Conservation (phyloP, 2,888 invertebrate genomes). For the Sabatieria punctata region DNA sequence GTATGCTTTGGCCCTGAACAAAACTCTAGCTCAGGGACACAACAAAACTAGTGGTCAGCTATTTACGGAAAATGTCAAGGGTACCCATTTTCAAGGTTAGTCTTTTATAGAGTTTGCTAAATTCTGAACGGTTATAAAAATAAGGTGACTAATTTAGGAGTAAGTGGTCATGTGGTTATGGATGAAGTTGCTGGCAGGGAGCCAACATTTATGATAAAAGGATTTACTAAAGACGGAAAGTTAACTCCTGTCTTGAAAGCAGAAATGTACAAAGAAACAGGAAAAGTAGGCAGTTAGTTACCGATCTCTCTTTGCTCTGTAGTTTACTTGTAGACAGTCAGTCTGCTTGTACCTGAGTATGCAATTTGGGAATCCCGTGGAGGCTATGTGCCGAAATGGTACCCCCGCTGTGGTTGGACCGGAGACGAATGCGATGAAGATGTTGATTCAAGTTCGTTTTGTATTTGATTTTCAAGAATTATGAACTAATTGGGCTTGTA, state of each 20-base stretch:
- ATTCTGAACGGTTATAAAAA: neutral
- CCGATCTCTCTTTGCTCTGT: neutral
- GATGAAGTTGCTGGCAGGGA: slow-evolving; percentile 3
- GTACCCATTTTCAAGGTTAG: neutral
- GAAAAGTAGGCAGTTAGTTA: neutral
- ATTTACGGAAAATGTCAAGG: neutral
- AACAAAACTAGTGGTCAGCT: neutral
- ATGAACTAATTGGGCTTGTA: too few relatives aligned
- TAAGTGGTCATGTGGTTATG: slow-evolving; percentile 7
- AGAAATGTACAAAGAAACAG: slow-evolving; percentile 5
- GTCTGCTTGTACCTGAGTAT: neutral
- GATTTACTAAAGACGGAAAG: slow-evolving; percentile 4
- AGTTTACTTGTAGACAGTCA: neutral
- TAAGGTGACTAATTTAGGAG: neutral
- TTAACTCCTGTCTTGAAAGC: neutral
- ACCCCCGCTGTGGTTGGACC: too few relatives aligned
- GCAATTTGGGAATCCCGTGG: slow-evolving; percentile 7
- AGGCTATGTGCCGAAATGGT: too few relatives aligned
- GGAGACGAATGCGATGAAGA: neutral
- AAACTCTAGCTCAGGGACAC: slow-evolving; percentile 11
- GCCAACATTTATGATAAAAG: slow-evolving; percentile 8
- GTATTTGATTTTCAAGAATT: too few relatives aligned
- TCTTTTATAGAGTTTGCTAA: neutral
- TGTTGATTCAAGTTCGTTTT: too few relatives aligned
- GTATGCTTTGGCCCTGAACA: slow-evolving; percentile 14